A percentile compares a stretch with the other conserved stretches of the same genome.
phyloP scores from a whole-genome alignment of 2,888 invertebrate species.

The Fabriciana adippe region DNA sequence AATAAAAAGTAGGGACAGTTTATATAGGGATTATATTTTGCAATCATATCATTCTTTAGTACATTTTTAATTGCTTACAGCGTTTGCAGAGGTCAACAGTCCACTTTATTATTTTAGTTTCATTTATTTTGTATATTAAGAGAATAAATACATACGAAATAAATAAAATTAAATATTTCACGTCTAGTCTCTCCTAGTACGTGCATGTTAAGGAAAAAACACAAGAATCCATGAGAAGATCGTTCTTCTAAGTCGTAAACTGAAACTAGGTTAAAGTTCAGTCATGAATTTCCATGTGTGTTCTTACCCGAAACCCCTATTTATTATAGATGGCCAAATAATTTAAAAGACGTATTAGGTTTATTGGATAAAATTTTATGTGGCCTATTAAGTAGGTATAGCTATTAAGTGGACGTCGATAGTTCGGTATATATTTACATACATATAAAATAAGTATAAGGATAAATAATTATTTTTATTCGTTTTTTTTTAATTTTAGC shows the following conservation, averaged over 20 bases:
- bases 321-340: conserved; percentile 14
- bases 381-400: not conserved
- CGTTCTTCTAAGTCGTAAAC: conserved; percentile 34
- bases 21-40: conserved; percentile 29
- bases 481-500: no score
- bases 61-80: no score
- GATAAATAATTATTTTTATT: no score
- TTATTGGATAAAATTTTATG: not conserved
- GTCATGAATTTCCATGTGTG: conserved; percentile 29
- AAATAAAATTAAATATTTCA: conserved; percentile 4
- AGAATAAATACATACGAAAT: not conserved
- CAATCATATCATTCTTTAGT: not conserved
- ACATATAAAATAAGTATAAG: no score
- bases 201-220: conserved; percentile 33
- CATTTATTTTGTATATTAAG: no score
- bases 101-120: not conserved
- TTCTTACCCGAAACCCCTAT: conserved; percentile 15
- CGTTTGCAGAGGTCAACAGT: not conserved
- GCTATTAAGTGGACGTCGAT: no score
- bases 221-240: conserved; percentile 36
- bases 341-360: not conserved
- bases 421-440: no score
- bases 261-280: conserved; percentile 38
- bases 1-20: conserved; percentile 34
- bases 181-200: conserved; percentile 1